Percentiles rank a stretch among this genome's conserved stretches.
Conservation (phyloP, 2,797 vertebrate genomes). For the Holocentrus rufus region DNA sequence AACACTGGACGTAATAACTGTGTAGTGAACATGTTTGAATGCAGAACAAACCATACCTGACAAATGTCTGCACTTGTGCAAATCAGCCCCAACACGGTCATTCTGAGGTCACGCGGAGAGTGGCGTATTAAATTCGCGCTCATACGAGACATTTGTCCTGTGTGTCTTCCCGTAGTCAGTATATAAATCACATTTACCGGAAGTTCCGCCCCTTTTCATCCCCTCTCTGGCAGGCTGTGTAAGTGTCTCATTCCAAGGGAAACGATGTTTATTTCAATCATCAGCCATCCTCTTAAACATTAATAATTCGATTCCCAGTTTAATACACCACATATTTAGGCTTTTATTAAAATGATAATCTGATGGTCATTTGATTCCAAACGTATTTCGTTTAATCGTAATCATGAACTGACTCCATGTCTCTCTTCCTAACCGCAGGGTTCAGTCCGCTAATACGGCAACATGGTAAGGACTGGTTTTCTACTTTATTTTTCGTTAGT, state of each 20-base stretch:
- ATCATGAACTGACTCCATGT: conserved; percentile 47
- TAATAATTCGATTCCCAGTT: fast-evolving
- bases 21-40: too few species aligned
- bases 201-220: conserved; percentile 79
- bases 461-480: conserved; percentile 73
- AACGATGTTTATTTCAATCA: conserved; percentile 60
- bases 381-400: not conserved
- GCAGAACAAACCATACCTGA: too few species aligned
- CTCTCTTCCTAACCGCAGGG: conserved; percentile 56
- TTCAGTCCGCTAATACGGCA: conserved; percentile 72
- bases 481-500: fast-evolving
- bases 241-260: conserved; percentile 47
- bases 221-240: conserved; percentile 56
- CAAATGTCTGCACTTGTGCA: too few species aligned
- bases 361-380: conserved; percentile 11
- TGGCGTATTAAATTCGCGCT: too few species aligned
- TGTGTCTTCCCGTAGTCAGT: conserved; percentile 68
- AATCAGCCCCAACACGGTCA: too few species aligned
- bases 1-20: too few species aligned
- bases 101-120: too few species aligned
- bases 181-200: conserved; percentile 72
- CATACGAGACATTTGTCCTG: conserved; percentile 33
- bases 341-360: fast-evolving
- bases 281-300: conserved; percentile 63
- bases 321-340: too few species aligned